Conservation (phyloP, 2,113 vertebrate species). For the Archocentrus centrarchus region DNA sequence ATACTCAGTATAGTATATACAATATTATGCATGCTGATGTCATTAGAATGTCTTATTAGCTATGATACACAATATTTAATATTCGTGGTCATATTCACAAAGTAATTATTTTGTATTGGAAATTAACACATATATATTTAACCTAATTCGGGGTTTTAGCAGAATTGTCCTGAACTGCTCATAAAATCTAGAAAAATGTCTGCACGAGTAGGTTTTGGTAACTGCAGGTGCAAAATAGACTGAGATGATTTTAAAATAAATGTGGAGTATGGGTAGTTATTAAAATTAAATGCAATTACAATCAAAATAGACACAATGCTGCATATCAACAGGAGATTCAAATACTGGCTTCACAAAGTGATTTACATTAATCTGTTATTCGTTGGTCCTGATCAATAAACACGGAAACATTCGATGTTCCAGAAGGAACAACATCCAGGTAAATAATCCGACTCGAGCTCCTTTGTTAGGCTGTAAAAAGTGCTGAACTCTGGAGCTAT, state of each 20-base stretch:
- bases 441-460: background rate
- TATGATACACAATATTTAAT: background rate
- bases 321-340: too few relatives aligned
- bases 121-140: too few relatives aligned
- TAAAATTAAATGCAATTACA: too few relatives aligned
- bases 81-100: background rate
- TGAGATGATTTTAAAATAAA: background rate
- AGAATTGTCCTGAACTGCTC: background rate
- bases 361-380: background rate
- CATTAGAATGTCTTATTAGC: background rate
- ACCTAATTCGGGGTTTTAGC: too few relatives aligned
- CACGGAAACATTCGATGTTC: background rate
- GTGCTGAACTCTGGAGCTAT: background rate
- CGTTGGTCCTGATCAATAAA: background rate
- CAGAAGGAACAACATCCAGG: background rate
- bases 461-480: background rate
- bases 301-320: too few relatives aligned
- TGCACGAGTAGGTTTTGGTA: background rate
- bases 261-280: too few relatives aligned
- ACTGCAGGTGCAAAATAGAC: too few relatives aligned
- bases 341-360: too few relatives aligned
- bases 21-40: background rate
- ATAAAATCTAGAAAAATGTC: background rate
- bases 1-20: too few relatives aligned
- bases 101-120: background rate